phyloP scores from a whole-genome alignment of 1,140 invertebrate genomes.

The Drosophila nasuta region DNA sequence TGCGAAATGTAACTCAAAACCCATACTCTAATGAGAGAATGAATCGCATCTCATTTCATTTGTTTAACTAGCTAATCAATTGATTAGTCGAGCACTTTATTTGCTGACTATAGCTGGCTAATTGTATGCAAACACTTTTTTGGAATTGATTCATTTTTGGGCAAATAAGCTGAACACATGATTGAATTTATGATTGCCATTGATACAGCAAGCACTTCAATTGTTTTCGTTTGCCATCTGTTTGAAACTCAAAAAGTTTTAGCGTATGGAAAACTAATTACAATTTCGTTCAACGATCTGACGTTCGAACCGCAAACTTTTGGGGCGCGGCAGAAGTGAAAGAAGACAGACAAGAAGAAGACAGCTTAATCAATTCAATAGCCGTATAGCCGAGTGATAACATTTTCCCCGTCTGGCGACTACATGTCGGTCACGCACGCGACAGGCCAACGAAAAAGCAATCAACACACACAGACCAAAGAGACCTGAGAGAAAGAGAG shows the following conservation, averaged over 20 bases:
- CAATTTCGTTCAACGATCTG: neutral
- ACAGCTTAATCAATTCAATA: slow-evolving; percentile 71
- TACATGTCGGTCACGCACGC: slow-evolving; percentile 47
- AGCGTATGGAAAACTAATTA: slow-evolving; percentile 22
- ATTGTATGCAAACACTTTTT: slow-evolving; percentile 11
- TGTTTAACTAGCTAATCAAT: slow-evolving; percentile 8
- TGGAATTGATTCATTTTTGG: neutral
- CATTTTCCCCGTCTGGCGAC: neutral
- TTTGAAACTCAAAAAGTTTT: slow-evolving; percentile 1
- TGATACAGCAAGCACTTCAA: too few species aligned
- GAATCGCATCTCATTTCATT: neutral
- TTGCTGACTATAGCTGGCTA: slow-evolving; percentile 1
- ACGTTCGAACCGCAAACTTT: neutral
- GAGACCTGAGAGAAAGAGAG: neutral
- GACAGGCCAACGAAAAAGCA: slow-evolving; percentile 21
- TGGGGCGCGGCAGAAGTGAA: too few species aligned
- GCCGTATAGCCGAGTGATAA: slow-evolving; percentile 39
- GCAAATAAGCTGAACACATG: too few species aligned
- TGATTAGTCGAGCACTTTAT: slow-evolving; percentile 17
- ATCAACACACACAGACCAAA: slow-evolving; percentile 26
- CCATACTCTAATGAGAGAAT: neutral
- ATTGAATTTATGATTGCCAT: too few species aligned
- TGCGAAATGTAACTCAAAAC: neutral
- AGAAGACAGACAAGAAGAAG: slow-evolving; percentile 23
- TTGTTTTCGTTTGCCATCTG: neutral